Conservation (phyloP, 2,888 invertebrate species). For the Thera britannica region DNA sequence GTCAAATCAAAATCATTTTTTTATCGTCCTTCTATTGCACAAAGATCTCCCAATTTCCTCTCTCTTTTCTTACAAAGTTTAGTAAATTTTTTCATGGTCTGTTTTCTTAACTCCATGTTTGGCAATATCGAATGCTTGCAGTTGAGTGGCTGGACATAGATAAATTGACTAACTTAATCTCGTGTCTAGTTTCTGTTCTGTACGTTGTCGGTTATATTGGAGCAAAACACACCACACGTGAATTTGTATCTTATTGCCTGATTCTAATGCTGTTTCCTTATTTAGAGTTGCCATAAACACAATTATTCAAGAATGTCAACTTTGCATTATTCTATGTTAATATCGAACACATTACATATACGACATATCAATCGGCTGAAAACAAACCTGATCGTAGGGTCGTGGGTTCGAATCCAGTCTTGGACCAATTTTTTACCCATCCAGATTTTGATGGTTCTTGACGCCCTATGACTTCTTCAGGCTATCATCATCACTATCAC, state of each 20-base stretch:
- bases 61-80: background rate
- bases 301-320: background rate
- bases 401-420: no score
- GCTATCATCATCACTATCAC: no score
- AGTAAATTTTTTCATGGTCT: background rate
- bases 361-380: no score
- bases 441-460: no score
- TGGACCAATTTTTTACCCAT: no score
- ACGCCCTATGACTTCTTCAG: no score
- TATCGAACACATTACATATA: background rate
- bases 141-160: conserved; percentile 50
- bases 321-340: background rate
- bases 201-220: conserved; percentile 23
- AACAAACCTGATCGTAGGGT: no score
- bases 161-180: conserved; percentile 50
- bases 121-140: conserved; percentile 40
- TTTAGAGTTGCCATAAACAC: background rate
- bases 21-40: no score
- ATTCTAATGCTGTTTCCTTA: background rate
- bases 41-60: no score
- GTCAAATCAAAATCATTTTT: no score
- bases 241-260: conserved; percentile 1
- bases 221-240: conserved; percentile 15
- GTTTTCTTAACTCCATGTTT: conserved; percentile 12
- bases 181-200: conserved; percentile 47